phyloP scores from a whole-genome alignment of 2,113 vertebrate genomes.

The Phaetusa simplex region DNA sequence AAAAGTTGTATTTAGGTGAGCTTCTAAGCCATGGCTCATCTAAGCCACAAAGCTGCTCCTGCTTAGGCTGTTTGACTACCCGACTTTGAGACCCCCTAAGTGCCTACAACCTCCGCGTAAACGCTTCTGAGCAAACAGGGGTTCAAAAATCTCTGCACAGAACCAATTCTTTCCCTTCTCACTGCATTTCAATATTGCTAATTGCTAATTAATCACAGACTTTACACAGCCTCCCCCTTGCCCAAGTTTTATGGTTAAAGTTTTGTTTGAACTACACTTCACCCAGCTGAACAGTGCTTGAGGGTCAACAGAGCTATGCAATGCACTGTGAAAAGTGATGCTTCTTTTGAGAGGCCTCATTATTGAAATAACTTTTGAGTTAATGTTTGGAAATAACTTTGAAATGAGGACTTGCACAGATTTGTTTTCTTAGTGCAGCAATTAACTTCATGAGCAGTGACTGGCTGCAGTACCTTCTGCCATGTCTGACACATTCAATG shows the following conservation, averaged over 20 bases:
- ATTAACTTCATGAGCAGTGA: slow-evolving; percentile 25
- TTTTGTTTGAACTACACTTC: slow-evolving; percentile 13
- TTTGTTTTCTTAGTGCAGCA: slow-evolving; percentile 64
- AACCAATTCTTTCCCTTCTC: not conserved
- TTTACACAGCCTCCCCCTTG: not conserved
- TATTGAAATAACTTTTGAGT: slow-evolving; percentile 49
- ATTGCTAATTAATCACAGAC: slow-evolving; percentile 36
- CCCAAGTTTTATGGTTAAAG: not conserved
- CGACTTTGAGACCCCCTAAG: not conserved
- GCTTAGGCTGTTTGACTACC: not conserved
- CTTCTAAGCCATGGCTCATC: not conserved
- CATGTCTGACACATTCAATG: slow-evolving; percentile 55
- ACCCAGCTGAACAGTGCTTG: slow-evolving; percentile 17
- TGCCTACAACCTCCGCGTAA: not conserved
- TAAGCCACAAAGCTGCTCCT: not conserved
- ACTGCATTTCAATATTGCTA: not conserved
- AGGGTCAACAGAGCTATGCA: slow-evolving; percentile 3
- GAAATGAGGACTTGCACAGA: slow-evolving; percentile 41
- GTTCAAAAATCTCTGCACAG: not conserved
- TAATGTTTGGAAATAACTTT: slow-evolving; percentile 59
- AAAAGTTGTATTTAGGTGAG: not conserved
- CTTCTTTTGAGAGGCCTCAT: slow-evolving; percentile 16
- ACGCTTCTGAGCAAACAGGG: not conserved
- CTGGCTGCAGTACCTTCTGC: slow-evolving; percentile 50
- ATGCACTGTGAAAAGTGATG: slow-evolving; percentile 26